Conservation (phyloP, 2,797 vertebrate species). For the Glyptemys insculpta region DNA sequence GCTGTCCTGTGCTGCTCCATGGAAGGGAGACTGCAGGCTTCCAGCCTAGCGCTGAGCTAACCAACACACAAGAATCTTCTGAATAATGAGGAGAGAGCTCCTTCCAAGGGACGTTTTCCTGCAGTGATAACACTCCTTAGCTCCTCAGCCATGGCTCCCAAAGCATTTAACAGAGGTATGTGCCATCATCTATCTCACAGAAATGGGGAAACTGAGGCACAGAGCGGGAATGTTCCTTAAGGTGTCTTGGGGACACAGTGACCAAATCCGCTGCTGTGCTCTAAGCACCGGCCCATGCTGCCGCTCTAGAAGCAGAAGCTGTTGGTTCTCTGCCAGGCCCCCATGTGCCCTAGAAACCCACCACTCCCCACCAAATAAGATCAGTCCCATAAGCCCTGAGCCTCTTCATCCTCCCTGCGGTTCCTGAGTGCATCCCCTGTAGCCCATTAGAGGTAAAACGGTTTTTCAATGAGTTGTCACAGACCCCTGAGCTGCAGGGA, state of each 20-base stretch:
- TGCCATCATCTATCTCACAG: background rate
- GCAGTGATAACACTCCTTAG: background rate
- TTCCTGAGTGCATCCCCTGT: background rate
- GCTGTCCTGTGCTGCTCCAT: too few species aligned
- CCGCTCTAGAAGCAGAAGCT: background rate
- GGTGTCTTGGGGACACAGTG: too few species aligned
- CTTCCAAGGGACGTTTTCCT: background rate
- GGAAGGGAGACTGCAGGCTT: background rate
- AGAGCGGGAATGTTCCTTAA: background rate
- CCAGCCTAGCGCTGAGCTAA: background rate
- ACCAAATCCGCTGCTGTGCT: background rate
- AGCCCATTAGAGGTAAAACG: too few species aligned
- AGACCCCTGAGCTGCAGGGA: background rate
- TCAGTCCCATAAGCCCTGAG: background rate
- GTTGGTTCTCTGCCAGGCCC: background rate
- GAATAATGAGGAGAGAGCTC: background rate
- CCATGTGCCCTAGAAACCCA: background rate
- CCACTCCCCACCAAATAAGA: too few species aligned
- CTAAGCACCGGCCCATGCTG: background rate
- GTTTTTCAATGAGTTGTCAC: background rate
- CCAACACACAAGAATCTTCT: background rate
- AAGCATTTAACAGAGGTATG: background rate
- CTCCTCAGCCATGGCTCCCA: background rate
- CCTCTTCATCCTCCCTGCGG: too few species aligned
- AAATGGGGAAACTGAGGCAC: background rate